These are phyloP conservation scores for Motacilla tschutschensis DNA, from an alignment of 2,113 vertebrate genomes.

Conservation along the genomic window DNA sequence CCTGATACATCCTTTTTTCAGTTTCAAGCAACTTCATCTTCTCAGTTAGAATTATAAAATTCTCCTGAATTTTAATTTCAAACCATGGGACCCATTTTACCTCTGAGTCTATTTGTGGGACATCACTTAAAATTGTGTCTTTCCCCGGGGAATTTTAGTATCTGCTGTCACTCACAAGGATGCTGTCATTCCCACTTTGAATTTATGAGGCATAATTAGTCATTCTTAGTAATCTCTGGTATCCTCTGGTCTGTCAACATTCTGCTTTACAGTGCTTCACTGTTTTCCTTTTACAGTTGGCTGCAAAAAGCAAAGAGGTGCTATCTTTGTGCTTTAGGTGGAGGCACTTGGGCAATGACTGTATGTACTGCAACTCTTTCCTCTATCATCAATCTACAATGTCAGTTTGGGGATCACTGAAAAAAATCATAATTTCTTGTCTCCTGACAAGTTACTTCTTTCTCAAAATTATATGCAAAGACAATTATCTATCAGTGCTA, in stretches of 20 bases:
- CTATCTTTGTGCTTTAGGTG: not conserved
- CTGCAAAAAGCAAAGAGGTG: not conserved
- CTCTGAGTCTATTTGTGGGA: not conserved
- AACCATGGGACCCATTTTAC: not conserved
- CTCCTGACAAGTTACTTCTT: not conserved
- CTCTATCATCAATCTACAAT: not conserved
- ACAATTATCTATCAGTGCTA: not conserved
- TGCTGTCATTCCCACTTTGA: not conserved
- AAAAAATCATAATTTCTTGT: not conserved
- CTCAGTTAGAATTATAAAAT: not conserved
- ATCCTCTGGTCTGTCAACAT: not conserved
- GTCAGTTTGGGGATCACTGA: not conserved
- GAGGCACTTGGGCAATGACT: not conserved
- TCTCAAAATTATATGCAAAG: not conserved
- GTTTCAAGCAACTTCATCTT: not conserved
- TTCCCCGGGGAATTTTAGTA: not conserved
- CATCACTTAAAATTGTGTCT: not conserved
- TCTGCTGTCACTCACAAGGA: not conserved
- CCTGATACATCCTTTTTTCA: not conserved
- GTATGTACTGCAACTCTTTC: not conserved
- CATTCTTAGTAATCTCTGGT: not conserved
- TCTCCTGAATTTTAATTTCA: slow-evolving; percentile 19
- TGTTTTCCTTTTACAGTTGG: not conserved
- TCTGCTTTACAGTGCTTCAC: not conserved
- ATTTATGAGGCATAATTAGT: not conserved